phyloP scores from a whole-genome alignment of 1,140 invertebrate species.

The Oppia nitens region DNA sequence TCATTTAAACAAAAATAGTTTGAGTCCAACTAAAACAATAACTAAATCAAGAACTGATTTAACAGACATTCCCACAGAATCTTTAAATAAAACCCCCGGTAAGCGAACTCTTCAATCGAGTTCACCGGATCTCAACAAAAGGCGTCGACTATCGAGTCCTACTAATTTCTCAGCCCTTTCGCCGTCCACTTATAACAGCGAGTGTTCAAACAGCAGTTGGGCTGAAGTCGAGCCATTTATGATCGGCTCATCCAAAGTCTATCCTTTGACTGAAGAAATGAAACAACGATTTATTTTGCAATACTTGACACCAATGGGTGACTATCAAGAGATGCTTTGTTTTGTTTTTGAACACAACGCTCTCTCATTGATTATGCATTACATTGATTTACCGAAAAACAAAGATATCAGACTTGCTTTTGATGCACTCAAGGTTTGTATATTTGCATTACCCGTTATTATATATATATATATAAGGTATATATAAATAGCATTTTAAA shows the following conservation, averaged over 20 bases:
- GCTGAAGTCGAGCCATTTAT: slow-evolving; percentile 69
- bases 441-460: no score
- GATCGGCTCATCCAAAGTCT: slow-evolving; percentile 65
- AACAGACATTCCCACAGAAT: not conserved
- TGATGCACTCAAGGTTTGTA: slow-evolving; percentile 47
- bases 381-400: slow-evolving; percentile 72
- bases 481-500: not conserved
- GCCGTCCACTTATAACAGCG: slow-evolving; percentile 14
- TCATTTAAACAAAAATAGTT: slow-evolving; percentile 29
- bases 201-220: slow-evolving; percentile 61
- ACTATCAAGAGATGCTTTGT: slow-evolving; percentile 87
- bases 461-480: no score
- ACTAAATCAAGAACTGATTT: not conserved
- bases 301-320: slow-evolving; percentile 83
- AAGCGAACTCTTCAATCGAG: not conserved
- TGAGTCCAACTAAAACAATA: not conserved
- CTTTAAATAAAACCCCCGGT: not conserved
- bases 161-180: not conserved
- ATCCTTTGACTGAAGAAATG: slow-evolving; percentile 66
- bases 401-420: slow-evolving; percentile 79
- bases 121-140: slow-evolving; percentile 2
- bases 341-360: slow-evolving; percentile 83
- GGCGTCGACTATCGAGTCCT: slow-evolving; percentile 8
- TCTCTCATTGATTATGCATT: slow-evolving; percentile 67
- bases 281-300: slow-evolving; percentile 77